phyloP scores from a whole-genome alignment of 2,113 vertebrate species.

The Uropsilus gracilis region DNA sequence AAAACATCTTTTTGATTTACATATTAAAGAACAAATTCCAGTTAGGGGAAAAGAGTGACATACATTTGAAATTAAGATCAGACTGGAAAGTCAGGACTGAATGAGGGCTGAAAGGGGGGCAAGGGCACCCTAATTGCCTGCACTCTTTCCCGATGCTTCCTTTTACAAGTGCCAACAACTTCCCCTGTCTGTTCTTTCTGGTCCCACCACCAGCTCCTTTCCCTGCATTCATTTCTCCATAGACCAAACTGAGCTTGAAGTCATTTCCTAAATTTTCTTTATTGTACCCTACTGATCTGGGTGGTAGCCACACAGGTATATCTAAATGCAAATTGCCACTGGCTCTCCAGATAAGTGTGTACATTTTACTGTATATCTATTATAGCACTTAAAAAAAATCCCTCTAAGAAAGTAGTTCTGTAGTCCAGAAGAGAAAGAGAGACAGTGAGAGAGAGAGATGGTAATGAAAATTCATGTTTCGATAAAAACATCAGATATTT shows the following conservation, averaged over 20 bases:
- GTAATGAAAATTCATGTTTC: background rate
- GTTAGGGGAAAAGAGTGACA: background rate
- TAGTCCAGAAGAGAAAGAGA: background rate
- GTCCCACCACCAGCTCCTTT: background rate
- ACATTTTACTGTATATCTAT: background rate
- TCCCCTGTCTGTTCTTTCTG: background rate
- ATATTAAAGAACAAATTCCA: background rate
- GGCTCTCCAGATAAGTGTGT: background rate
- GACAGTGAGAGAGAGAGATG: background rate
- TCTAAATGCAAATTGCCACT: background rate
- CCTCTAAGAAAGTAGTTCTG: background rate
- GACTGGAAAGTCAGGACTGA: no score
- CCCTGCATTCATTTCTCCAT: background rate
- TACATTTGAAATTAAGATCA: background rate
- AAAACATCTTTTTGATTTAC: background rate
- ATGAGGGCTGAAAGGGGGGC: background rate
- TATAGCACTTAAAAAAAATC: background rate
- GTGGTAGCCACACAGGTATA: background rate
- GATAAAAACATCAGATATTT: background rate
- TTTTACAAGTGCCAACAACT: background rate
- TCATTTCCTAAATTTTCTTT: background rate
- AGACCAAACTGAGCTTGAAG: background rate
- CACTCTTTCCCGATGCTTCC: background rate
- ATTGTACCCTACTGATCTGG: background rate
- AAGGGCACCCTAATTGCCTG: background rate